Percentiles rank a stretch among this genome's conserved stretches.
phyloP scores from a whole-genome alignment of 2,113 vertebrate species.

The Ivindomyrus marchei region DNA sequence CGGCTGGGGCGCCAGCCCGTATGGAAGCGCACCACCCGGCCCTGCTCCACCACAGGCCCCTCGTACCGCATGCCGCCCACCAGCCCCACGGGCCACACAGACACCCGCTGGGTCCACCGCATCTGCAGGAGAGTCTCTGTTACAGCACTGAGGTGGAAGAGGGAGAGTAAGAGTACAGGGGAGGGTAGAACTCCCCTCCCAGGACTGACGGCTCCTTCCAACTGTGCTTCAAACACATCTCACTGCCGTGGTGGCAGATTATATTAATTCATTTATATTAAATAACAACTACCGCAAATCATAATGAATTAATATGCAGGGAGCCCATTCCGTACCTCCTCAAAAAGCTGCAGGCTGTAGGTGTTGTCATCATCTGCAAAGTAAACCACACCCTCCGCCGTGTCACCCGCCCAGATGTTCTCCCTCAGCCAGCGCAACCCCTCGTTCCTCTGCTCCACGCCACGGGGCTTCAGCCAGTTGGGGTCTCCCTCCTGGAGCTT shows the following conservation, averaged over 20 bases:
- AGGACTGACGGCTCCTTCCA: too few species aligned
- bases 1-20: slow-evolving; percentile 81
- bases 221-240: not conserved
- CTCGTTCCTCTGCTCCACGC: slow-evolving; percentile 70
- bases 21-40: slow-evolving; percentile 79
- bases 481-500: slow-evolving; percentile 71
- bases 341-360: slow-evolving; percentile 68
- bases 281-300: not conserved
- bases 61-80: slow-evolving; percentile 84
- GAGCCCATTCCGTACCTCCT: slow-evolving; percentile 55
- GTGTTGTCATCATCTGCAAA: slow-evolving; percentile 78
- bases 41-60: slow-evolving; percentile 72
- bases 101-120: slow-evolving; percentile 74
- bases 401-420: slow-evolving; percentile 40
- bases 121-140: slow-evolving; percentile 59
- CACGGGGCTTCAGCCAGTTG: slow-evolving; percentile 72
- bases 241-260: not conserved
- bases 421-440: slow-evolving; percentile 68
- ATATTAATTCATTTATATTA: not conserved
- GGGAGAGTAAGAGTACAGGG: not conserved
- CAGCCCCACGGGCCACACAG: slow-evolving; percentile 84
- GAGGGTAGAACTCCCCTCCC: not conserved
- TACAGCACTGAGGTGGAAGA: not conserved
- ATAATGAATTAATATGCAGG: not conserved
- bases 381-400: slow-evolving; percentile 65